These are phyloP conservation scores for Agrotis segetum DNA, from an alignment of 2,888 invertebrate species.

Conservation along the genomic window DNA sequence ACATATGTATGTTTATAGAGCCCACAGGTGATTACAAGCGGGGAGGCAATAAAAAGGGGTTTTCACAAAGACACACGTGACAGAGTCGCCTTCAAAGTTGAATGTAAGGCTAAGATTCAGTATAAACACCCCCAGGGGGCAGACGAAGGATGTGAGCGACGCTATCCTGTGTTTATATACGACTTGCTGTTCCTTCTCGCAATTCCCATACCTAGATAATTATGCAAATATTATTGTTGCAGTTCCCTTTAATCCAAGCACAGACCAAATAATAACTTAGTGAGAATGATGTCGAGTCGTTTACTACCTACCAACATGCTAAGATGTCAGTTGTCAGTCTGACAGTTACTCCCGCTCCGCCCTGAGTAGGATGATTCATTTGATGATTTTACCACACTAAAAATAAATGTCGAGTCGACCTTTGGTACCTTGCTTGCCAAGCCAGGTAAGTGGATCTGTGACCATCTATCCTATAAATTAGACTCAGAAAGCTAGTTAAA, in stretches of 20 bases:
- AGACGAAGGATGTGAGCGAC: background rate
- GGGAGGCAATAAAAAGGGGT: conserved; percentile 43
- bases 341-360: too few species aligned
- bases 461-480: too few species aligned
- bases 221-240: background rate
- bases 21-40: conserved; percentile 36
- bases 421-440: too few species aligned
- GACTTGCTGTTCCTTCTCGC: background rate
- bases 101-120: conserved; percentile 37
- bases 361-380: too few species aligned
- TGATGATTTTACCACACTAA: too few species aligned
- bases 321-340: too few species aligned
- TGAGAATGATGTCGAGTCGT: too few species aligned
- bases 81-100: conserved; percentile 22
- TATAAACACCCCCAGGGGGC: conserved; percentile 49
- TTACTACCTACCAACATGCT: too few species aligned
- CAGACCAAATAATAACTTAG: background rate
- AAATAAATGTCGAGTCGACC: too few species aligned
- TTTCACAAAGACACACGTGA: conserved; percentile 37
- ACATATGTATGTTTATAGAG: background rate
- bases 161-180: background rate
- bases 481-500: too few species aligned
- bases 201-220: background rate
- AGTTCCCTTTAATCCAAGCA: background rate
- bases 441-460: too few species aligned